Evolutionary conservation across 2,797 vertebrate species (phyloP).

Genomic region (Poeciliopsis turneri): DNA sequence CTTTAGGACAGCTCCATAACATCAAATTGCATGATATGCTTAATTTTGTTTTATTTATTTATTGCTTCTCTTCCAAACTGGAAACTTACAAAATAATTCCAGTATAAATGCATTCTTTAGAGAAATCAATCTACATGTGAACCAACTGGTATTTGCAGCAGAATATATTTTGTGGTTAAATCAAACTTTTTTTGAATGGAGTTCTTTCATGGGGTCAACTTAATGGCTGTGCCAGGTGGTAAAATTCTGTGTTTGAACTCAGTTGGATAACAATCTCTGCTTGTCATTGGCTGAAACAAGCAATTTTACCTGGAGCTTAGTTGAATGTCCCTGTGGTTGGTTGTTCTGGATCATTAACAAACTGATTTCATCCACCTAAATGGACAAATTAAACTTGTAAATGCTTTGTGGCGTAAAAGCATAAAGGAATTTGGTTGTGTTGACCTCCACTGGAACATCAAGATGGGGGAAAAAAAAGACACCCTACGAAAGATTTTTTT

Average conservation of each 20-base stretch:
- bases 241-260: neutral
- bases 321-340: neutral
- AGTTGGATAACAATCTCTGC: conserved; percentile 2
- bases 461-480: neutral
- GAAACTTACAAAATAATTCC: neutral
- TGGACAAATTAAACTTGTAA: neutral
- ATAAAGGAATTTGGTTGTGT: neutral
- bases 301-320: neutral
- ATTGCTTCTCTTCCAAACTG: neutral
- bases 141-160: neutral
- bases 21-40: neutral
- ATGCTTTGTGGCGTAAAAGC: neutral
- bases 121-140: neutral
- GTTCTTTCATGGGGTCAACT: neutral
- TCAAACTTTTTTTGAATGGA: neutral
- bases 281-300: neutral
- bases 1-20: neutral
- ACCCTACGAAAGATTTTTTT: neutral
- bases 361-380: neutral
- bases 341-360: conserved; percentile 1
- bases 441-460: neutral
- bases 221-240: neutral
- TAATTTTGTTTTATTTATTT: neutral
- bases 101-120: neutral
- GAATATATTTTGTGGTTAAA: neutral